Conservation (phyloP, 2,797 vertebrate species). For the Tarsius wallacei region DNA sequence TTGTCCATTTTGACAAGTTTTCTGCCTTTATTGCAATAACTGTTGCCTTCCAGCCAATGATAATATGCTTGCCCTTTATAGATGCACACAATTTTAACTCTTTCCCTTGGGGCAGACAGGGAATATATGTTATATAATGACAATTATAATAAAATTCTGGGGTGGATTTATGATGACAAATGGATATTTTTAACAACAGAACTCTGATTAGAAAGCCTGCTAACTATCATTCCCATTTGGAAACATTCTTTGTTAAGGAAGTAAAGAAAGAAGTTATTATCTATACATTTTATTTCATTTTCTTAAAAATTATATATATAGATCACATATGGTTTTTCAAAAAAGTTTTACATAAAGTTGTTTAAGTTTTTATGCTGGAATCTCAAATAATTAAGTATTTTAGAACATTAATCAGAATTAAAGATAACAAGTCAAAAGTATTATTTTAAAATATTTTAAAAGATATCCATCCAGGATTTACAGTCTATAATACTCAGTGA, state of each 20-base stretch:
- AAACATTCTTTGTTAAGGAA: neutral
- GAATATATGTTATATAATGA: neutral
- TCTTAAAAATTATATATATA: neutral
- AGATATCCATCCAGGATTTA: neutral
- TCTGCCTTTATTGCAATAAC: neutral
- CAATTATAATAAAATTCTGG: neutral
- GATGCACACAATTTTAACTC: slow-evolving; percentile 1
- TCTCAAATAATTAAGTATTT: slow-evolving; percentile 40
- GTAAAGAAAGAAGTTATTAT: slow-evolving; percentile 15
- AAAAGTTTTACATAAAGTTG: neutral
- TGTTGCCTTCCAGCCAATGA: neutral
- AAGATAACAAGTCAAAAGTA: neutral
- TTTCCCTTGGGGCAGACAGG: neutral
- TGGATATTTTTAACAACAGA: slow-evolving; percentile 55
- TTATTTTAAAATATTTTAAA: slow-evolving; percentile 19
- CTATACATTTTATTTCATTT: slow-evolving; percentile 3
- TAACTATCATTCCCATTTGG: neutral
- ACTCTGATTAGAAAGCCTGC: neutral
- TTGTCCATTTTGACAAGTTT: neutral
- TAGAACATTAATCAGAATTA: neutral
- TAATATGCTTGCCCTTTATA: neutral
- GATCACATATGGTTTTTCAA: neutral
- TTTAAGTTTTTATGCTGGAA: neutral
- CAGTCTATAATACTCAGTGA: too few relatives aligned
- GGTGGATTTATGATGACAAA: slow-evolving; percentile 22